Evolutionary conservation across 2,797 vertebrate genomes (phyloP), one percentile per base, ranked within the genome.

Genomic region (Pipistrellus pygmaeus): DNA sequence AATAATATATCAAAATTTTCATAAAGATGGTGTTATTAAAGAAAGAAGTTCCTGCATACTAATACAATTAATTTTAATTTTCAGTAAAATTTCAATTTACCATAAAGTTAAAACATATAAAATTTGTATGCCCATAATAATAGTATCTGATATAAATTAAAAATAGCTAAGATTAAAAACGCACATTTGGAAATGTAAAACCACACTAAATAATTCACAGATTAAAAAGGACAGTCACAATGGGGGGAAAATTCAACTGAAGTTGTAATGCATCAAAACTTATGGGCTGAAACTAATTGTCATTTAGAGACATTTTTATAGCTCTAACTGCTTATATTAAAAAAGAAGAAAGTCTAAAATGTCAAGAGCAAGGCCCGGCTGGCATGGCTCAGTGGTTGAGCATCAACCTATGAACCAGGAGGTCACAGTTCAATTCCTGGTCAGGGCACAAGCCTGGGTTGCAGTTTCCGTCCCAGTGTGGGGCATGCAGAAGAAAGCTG

Each of bases 161-260:
- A 83, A 91, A 85, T 46, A 55, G 35, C 21, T 76, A 75, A 83
- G 27, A 72, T 48, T 73, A 66, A 55, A 83, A 62, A 88, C 8
- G 44, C 27, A 83, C 35, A 66, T 68, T 85, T 76, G 35, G 71
- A 91, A 85, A 76, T 75, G 32, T 84, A 68, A 55, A 91, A 27
- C 21, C 35, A 66, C 11, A 55, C 10, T 55, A 76, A 66, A 57
- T 46, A 85, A 77, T 46, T 8, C 38, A 77, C 46, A 30, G 10
- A 57, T 91, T 76, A 11, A 76, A 91, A 68, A 77, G 32, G 46
- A 68, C 27, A 90, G 30, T 9, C 57, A 51, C 4, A 27, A 76
- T 90, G 20, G 41, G 23, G 23, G 35, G 38, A 73, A 60, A 9
- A 48, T 55, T 84, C 2, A 55, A 76, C 17, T 46, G 21, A 68